A percentile compares a stretch with the other conserved stretches of the same genome.
phyloP scores from a whole-genome alignment of 2,113 vertebrate species.

The Nothobranchius furzeri region DNA sequence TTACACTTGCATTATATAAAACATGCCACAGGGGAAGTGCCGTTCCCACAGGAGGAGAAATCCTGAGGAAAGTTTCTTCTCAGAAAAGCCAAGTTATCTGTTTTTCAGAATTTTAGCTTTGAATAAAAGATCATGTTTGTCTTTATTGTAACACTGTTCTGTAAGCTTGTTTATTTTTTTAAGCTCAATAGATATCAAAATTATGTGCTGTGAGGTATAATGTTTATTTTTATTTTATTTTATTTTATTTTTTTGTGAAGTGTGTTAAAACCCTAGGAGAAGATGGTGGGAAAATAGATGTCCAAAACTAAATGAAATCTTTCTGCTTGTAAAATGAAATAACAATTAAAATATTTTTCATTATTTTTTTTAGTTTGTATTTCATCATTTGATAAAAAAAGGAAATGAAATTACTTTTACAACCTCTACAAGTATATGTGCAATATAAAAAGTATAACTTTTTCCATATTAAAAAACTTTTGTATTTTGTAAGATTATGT shows the following conservation, averaged over 20 bases:
- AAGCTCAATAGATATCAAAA: too few species aligned
- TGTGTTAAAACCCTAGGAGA: too few species aligned
- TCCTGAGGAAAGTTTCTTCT: constrained; percentile 10
- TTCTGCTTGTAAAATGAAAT: not conserved
- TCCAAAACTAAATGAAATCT: not conserved
- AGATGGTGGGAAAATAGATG: not conserved
- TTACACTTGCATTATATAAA: constrained; percentile 76
- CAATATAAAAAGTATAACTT: too few species aligned
- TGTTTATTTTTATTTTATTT: too few species aligned
- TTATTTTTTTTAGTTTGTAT: not conserved
- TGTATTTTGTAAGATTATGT: too few species aligned
- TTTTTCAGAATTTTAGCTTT: not conserved
- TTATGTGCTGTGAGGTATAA: too few species aligned
- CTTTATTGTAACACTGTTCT: not conserved
- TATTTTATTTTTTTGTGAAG: too few species aligned
- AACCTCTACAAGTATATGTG: too few species aligned
- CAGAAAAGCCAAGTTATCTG: not conserved
- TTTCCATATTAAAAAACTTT: too few species aligned
- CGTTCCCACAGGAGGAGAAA: constrained; percentile 20
- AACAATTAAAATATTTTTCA: not conserved
- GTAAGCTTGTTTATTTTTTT: too few species aligned
- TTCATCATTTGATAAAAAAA: too few species aligned
- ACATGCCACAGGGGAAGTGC: constrained; percentile 75
- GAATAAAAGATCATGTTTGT: not conserved
- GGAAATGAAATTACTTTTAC: too few species aligned